Conservation (phyloP, 1,140 invertebrate genomes). For the Leptonema lineaticorne region DNA sequence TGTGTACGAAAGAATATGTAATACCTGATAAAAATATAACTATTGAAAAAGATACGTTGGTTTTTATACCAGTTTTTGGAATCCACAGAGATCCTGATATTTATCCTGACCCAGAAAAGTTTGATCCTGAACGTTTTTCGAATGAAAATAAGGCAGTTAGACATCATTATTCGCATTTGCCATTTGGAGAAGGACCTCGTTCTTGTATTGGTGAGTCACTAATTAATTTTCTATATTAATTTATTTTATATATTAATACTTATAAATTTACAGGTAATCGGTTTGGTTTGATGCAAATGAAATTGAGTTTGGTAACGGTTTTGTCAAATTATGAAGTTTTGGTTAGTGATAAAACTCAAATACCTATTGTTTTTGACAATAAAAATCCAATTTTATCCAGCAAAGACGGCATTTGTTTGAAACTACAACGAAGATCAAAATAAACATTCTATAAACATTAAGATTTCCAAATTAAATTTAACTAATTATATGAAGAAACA, state of each 20-base stretch:
- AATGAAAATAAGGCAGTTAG: slow-evolving; percentile 45
- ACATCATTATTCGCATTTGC: slow-evolving; percentile 51
- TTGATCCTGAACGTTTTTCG: slow-evolving; percentile 51
- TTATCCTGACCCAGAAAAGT: slow-evolving; percentile 49
- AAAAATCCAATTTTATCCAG: slow-evolving; percentile 29
- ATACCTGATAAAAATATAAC: slow-evolving; percentile 53
- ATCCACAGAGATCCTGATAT: slow-evolving; percentile 49
- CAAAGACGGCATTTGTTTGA: slow-evolving; percentile 46
- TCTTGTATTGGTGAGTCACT: slow-evolving; percentile 61
- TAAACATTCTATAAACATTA: too few relatives aligned
- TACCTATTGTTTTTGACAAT: slow-evolving; percentile 41
- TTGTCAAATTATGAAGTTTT: slow-evolving; percentile 47
- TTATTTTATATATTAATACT: too few relatives aligned
- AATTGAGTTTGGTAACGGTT: slow-evolving; percentile 48
- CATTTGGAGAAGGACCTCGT: slow-evolving; percentile 60
- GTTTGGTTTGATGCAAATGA: slow-evolving; percentile 53
- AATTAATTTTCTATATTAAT: too few relatives aligned
- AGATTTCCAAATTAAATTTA: too few relatives aligned
- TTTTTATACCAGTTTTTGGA: slow-evolving; percentile 54
- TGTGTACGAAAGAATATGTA: slow-evolving; percentile 44
- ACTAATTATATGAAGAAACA: too few relatives aligned
- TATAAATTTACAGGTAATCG: slow-evolving; percentile 44
- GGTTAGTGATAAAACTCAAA: slow-evolving; percentile 44
- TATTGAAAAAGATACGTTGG: slow-evolving; percentile 53
- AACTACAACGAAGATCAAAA: slow-evolving; percentile 25